Evolutionary conservation across 2,113 vertebrate species (phyloP).

Genomic region (Seriola aureovittata): DNA sequence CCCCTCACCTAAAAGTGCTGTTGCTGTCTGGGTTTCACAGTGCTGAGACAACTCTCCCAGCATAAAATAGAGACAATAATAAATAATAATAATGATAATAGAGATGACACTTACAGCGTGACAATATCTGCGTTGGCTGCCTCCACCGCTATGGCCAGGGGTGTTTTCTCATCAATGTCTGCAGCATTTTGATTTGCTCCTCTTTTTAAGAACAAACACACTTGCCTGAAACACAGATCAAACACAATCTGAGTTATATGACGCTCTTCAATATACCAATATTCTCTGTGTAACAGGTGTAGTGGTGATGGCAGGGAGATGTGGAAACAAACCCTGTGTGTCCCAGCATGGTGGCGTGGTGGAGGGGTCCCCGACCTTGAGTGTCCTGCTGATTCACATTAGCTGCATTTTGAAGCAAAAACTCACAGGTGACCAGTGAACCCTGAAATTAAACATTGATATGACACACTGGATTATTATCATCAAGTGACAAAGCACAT

Average conservation of each 20-base stretch:
- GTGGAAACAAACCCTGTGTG: constrained; percentile 90
- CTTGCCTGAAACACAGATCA: constrained; percentile 87
- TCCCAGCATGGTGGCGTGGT: constrained; percentile 95
- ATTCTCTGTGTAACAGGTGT: not conserved
- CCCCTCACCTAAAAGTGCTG: not conserved
- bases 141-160: constrained; percentile 93
- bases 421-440: constrained; percentile 96
- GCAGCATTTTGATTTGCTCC: constrained; percentile 97
- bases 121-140: constrained; percentile 98
- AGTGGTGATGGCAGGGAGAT: not conserved
- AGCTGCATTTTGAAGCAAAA: constrained; percentile 96
- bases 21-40: not conserved
- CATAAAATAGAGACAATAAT: not conserved
- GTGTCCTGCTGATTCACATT: constrained; percentile 95
- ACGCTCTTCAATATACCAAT: not conserved
- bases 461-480: not conserved
- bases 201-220: constrained; percentile 97
- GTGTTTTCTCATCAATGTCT: constrained; percentile 95
- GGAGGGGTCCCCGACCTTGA: constrained; percentile 93
- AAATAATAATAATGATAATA: not conserved
- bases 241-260: not conserved
- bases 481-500: not conserved
- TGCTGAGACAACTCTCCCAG: not conserved
- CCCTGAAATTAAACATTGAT: constrained; percentile 83
- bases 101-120: constrained; percentile 89